A percentile compares a stretch with the other conserved stretches of the same genome.
Evolutionary conservation across 37 sponge, comb jelly and placozoan genomes (phyloP).

Genomic region (Beroe forskalii): DNA sequence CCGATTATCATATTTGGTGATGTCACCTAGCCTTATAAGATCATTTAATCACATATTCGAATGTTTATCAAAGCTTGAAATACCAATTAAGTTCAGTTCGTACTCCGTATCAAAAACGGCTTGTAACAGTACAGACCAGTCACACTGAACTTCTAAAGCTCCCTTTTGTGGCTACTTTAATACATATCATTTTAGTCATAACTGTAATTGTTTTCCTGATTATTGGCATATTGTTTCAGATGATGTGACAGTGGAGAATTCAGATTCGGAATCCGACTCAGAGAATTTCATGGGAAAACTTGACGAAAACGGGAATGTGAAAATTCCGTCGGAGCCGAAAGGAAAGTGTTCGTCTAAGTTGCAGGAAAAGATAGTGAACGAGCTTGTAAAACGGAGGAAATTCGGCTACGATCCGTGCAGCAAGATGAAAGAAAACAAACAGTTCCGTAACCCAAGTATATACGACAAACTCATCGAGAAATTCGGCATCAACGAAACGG

Average conservation of each 20-base stretch:
- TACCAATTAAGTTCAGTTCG: no score
- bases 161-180: no score
- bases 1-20: no score
- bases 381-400: background rate
- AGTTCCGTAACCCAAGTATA: slow-evolving; percentile 46
- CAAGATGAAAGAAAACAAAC: slow-evolving; percentile 50
- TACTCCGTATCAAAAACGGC: no score
- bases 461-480: slow-evolving; percentile 50
- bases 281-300: slow-evolving; percentile 40
- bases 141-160: no score
- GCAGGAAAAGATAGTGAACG: slow-evolving; percentile 6
- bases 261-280: slow-evolving; percentile 36
- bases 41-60: no score
- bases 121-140: no score
- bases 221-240: no score
- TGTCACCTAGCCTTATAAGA: no score
- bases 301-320: background rate
- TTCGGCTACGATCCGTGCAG: slow-evolving; percentile 22
- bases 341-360: slow-evolving; percentile 50
- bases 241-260: slow-evolving; percentile 60
- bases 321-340: slow-evolving; percentile 43
- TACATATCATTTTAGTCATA: no score
- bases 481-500: slow-evolving; percentile 17
- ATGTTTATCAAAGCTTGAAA: no score
- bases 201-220: no score